Conservation (phyloP, 2,888 invertebrate genomes). For the Ochropleura plecta region DNA sequence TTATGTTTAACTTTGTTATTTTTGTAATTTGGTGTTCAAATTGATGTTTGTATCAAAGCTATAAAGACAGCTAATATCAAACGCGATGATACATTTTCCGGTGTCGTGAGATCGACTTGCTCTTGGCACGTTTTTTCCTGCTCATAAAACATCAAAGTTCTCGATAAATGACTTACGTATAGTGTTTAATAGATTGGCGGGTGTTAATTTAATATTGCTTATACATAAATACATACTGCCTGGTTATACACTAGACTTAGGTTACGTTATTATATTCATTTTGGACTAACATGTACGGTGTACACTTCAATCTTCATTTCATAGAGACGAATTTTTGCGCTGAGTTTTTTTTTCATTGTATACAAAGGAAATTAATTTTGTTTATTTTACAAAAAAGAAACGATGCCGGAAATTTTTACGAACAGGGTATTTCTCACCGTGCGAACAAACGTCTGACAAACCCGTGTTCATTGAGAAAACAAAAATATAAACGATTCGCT, state of each 20-base stretch:
- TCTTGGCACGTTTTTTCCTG: constrained; percentile 60
- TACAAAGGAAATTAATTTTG: background rate
- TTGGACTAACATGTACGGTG: background rate
- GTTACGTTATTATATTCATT: background rate
- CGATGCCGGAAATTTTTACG: constrained; percentile 7
- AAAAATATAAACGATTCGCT: constrained; percentile 23
- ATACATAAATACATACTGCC: constrained; percentile 21
- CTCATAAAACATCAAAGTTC: constrained; percentile 56
- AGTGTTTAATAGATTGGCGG: constrained; percentile 4
- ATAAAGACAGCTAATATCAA: constrained; percentile 33
- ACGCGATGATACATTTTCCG: constrained; percentile 21
- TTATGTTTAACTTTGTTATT: constrained; percentile 34
- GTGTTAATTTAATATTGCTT: constrained; percentile 40
- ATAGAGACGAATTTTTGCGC: background rate
- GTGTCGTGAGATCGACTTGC: constrained; percentile 28
- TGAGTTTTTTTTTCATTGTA: background rate
- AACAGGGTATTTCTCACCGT: background rate
- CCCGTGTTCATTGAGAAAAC: constrained; percentile 8
- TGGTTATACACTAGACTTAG: constrained; percentile 20
- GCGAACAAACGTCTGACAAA: background rate
- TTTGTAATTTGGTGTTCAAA: constrained; percentile 31
- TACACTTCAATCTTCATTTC: constrained; percentile 11
- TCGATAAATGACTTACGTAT: constrained; percentile 26
- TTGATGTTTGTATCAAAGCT: constrained; percentile 11
- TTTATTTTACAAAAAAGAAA: background rate